phyloP scores from a whole-genome alignment of 2,888 invertebrate species.

The Stenoptilia bipunctidactyla region DNA sequence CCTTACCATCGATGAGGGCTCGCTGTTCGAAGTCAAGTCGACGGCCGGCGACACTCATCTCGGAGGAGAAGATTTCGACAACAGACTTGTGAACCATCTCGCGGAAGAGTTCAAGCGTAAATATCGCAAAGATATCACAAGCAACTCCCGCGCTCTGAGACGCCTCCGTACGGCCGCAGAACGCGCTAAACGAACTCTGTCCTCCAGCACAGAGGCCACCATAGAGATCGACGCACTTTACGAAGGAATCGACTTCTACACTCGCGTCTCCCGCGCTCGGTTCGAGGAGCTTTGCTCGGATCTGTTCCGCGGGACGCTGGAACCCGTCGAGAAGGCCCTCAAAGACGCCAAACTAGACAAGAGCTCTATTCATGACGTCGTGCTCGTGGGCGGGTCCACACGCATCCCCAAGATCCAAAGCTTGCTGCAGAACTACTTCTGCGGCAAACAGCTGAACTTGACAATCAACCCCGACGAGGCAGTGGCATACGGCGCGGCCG shows the following conservation, averaged over 20 bases:
- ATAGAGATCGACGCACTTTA: slow-evolving; percentile 82
- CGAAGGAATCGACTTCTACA: slow-evolving; percentile 79
- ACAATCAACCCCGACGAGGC: slow-evolving; percentile 87
- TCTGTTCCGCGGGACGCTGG: slow-evolving; percentile 78
- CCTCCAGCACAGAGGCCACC: slow-evolving; percentile 81
- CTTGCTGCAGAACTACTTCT: slow-evolving; percentile 81
- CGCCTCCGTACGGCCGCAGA: slow-evolving; percentile 83
- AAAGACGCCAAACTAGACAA: slow-evolving; percentile 86
- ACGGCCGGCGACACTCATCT: slow-evolving; percentile 89
- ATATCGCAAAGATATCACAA: slow-evolving; percentile 76
- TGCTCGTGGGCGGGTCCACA: slow-evolving; percentile 85
- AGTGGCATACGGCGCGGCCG: slow-evolving; percentile 83
- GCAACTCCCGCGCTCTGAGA: slow-evolving; percentile 76
- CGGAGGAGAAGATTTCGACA: slow-evolving; percentile 80
- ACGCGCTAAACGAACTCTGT: slow-evolving; percentile 81
- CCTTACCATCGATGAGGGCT: slow-evolving; percentile 83
- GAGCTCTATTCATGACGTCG: slow-evolving; percentile 80
- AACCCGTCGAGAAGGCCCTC: slow-evolving; percentile 84
- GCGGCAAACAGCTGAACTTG: slow-evolving; percentile 78
- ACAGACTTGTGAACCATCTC: slow-evolving; percentile 75
- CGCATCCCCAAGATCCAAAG: slow-evolving; percentile 85
- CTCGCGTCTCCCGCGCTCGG: slow-evolving; percentile 78
- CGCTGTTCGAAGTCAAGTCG: slow-evolving; percentile 81
- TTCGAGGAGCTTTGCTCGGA: slow-evolving; percentile 83
- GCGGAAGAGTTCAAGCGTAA: slow-evolving; percentile 80